These are phyloP conservation scores for Orycteropus afer DNA, from an alignment of 2,113 vertebrate species.

Conservation along the genomic window DNA sequence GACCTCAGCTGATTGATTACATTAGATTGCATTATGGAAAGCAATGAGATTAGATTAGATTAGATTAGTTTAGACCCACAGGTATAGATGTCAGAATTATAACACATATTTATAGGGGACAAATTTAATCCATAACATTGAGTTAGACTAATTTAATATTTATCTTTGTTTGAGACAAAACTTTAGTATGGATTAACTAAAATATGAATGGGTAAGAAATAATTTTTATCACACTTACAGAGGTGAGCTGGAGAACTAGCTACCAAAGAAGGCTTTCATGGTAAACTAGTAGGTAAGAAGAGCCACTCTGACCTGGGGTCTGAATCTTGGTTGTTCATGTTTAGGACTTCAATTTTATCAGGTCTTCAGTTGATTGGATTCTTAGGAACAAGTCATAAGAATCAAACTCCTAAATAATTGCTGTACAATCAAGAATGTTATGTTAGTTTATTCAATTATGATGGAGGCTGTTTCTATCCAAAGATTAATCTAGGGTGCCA, in stretches of 20 bases:
- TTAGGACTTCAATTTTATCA: not conserved
- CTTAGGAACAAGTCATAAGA: not conserved
- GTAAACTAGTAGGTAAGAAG: not conserved
- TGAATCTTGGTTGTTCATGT: not conserved
- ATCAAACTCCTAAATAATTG: not conserved
- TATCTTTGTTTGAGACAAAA: not conserved
- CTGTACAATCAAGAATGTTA: not conserved
- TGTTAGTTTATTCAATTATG: not conserved
- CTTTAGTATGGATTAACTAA: not conserved
- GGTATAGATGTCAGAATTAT: too few species aligned
- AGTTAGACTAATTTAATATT: not conserved
- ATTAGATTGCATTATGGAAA: too few species aligned
- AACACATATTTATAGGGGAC: too few species aligned
- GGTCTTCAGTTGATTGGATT: not conserved
- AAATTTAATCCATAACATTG: too few species aligned
- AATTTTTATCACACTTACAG: not conserved
- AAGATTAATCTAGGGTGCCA: not conserved
- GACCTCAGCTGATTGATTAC: too few species aligned
- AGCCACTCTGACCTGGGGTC: not conserved
- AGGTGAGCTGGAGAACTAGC: not conserved
- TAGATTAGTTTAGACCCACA: too few species aligned
- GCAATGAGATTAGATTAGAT: too few species aligned
- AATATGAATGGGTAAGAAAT: not conserved
- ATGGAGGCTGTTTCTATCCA: not conserved
- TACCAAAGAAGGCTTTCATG: not conserved